Evolutionary conservation across 2,888 invertebrate species (phyloP), one percentile per base, ranked within the genome.

Genomic region (Andricus curvator): DNA sequence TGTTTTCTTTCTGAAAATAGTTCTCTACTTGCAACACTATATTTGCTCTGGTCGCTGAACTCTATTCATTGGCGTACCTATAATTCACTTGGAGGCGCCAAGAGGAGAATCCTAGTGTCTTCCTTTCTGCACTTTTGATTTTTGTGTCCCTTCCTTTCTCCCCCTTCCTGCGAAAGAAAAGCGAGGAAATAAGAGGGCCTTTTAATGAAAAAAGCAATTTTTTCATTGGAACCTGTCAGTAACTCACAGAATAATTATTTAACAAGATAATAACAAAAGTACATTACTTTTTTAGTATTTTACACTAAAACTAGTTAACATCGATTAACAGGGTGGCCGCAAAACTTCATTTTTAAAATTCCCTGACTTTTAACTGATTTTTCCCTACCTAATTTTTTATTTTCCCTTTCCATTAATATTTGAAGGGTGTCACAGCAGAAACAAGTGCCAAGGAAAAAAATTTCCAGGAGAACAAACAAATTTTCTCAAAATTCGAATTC

Each of bases 31-130:
- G 29, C 29, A 64, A 64, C 22, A 29, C 62, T 29, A 29, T 29
- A 29, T 64, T 70, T 51, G 3, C 20, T 51, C 33, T 33, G 48
- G 3, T 74, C 33, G 15, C 56, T 56, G 74, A 74, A 74, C 33
- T 74, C 56, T 56, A 74, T 74, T 56, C 74, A 56, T 51, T 51
- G 56, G 33, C 56, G 56, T 74, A 74, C 74, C 74, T 74, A 74
- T 74, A 74, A 25, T 74, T 74, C 56, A 74, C 74, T 74, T 74
- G 74, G 29, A 74, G 74, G 51, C 74, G 74, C 74, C 74, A 74
- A 74, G 74, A 74, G 74, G 74, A 74, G n/a, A 74, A 56, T 74
- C 74, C 74, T 56, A 51, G 56, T n/a, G 29, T 74, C 56, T 74
- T 74, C 74, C 37, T 74, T n/a, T 74, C 56, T 74, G 74, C 25